phyloP scores from a whole-genome alignment of 2,113 vertebrate species.

The Capricornis sumatraensis region DNA sequence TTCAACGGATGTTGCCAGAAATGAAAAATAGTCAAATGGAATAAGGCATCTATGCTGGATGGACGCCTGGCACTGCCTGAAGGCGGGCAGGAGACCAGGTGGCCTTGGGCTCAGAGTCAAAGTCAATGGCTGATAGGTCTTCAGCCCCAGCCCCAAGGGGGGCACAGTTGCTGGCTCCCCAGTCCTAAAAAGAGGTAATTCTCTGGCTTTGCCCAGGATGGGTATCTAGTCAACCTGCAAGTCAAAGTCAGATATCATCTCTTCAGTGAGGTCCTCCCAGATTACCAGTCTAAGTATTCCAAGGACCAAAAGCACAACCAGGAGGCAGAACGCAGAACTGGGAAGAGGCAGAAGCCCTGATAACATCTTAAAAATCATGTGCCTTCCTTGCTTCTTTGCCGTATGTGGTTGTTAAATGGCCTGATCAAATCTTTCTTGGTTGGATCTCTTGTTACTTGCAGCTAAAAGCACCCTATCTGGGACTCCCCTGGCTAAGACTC shows the following conservation, averaged over 20 bases:
- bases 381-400: background rate
- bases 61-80: constrained; percentile 62
- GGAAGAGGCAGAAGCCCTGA: background rate
- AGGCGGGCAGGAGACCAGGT: constrained; percentile 57
- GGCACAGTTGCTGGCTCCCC: background rate
- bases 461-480: background rate
- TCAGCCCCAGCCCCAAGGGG: background rate
- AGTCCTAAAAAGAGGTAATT: background rate
- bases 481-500: background rate
- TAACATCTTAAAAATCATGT: background rate
- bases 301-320: background rate
- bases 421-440: background rate
- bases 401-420: background rate
- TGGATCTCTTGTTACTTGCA: background rate
- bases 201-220: background rate
- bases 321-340: accelerated
- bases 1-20: constrained; percentile 67
- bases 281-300: background rate
- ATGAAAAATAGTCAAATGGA: constrained; percentile 63
- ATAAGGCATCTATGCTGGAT: constrained; percentile 60
- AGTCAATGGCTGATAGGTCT: background rate
- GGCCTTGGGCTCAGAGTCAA: constrained; percentile 43
- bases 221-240: background rate
- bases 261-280: background rate
- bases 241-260: background rate